Evolutionary conservation across 2,797 vertebrate genomes (phyloP), one percentile per base, ranked within the genome.

Genomic region (Sebastes hubbsi): DNA sequence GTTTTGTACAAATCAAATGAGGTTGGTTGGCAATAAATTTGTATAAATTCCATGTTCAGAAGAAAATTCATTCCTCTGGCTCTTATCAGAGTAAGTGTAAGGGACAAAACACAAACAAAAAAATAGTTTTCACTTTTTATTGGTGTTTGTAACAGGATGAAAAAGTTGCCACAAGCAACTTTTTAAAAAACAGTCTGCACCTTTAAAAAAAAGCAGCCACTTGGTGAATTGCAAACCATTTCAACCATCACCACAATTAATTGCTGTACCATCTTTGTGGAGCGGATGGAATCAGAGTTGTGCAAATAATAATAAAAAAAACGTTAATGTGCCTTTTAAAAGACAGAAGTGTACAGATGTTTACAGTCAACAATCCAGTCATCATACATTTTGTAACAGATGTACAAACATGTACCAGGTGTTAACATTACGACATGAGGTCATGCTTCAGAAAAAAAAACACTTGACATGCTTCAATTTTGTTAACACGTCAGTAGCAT

Each of bases 91-190:
- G 10, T 14, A 14, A 58, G 8, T 11, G 8, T 18, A 16, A 27
- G n/a, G 36, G 8, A 65, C 30, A 34, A 64, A 67, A 32, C 12
- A 70, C 18, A 25, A 29, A 49, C 2, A 20, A 25, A 24, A 42
- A 30, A 3, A 4, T 8, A 7, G 1, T n/a, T 16, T 80, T 10
- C 12, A 22, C 8, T 18, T 42, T 84, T 93, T 93, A 89, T 90
- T 91, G 3, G 38, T 0, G 24, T 83, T 85, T 20, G 4, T 24
- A 13, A 75, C 10, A 64, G 10, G n/a, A 81, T 68, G 20, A 38
- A 80, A 64, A n/a, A 7, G 13, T 63, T 63, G 52, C 59, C 16
- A 78, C 12, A n/a, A 68, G 4, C 27, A 38, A 29, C 18, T 55
- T 68, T 62, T 32, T 32, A 58, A 76, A 59, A 84, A 81, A 58